Evolutionary conservation across 2,888 invertebrate species (phyloP).

Genomic region (Hoplodrina ambigua): DNA sequence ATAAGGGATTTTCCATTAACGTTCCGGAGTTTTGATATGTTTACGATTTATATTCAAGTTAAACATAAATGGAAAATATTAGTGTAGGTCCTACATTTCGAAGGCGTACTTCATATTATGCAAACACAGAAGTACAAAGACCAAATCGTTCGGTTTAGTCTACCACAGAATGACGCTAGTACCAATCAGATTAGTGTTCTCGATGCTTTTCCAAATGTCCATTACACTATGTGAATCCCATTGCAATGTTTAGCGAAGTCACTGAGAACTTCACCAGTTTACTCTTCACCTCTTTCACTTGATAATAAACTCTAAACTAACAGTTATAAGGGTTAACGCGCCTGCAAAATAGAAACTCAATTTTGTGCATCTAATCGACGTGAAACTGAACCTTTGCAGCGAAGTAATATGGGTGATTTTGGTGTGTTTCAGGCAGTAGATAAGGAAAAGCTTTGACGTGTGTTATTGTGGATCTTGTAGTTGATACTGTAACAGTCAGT

Average conservation of each 20-base stretch:
- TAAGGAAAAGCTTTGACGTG: conserved; percentile 30
- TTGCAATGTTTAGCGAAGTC: conserved; percentile 48
- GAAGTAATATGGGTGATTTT: neutral
- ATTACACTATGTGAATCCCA: conserved; percentile 55
- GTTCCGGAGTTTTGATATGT: too few species aligned
- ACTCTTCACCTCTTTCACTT: neutral
- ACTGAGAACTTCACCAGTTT: conserved; percentile 20
- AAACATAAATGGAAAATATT: too few species aligned
- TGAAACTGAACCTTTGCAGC: neutral
- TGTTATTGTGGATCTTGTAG: conserved; percentile 21
- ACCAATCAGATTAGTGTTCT: conserved; percentile 56
- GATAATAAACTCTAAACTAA: neutral
- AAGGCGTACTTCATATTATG: too few species aligned
- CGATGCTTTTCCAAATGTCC: conserved; percentile 51
- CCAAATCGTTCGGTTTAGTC: conserved; percentile 13
- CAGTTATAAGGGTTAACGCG: rapidly evolving
- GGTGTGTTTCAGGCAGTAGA: neutral
- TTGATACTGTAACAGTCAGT: conserved; percentile 29
- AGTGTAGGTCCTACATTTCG: too few species aligned
- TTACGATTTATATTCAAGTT: too few species aligned
- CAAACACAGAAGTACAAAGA: neutral
- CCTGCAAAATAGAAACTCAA: conserved; percentile 13
- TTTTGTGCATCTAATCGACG: neutral
- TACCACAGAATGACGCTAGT: conserved; percentile 15
- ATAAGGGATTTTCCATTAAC: too few species aligned